Evolutionary conservation across 2,113 vertebrate species (phyloP), one percentile per base, ranked within the genome.

Genomic region (Crotalus helleri): DNA sequence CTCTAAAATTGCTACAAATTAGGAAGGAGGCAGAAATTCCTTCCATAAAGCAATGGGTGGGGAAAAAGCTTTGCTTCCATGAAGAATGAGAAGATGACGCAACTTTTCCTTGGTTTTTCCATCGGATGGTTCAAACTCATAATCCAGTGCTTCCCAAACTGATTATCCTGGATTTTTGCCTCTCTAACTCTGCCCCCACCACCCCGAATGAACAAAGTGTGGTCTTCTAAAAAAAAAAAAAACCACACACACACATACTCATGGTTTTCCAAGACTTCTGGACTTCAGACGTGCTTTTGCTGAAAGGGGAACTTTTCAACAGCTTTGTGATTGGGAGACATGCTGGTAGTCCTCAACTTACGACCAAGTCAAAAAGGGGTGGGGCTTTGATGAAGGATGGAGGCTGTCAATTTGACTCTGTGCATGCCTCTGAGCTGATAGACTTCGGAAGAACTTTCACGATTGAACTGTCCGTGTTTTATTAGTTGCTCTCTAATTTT

Each of bases 11-110:
- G 90, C 87, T 92, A 85, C 33, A 91, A 89, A 88, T 90, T 33
- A 87, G 74, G 23, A 87, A 51, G 53, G 93, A 94, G 58, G 39
- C 92, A 95, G 93, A 94, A 64, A 86, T 39, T 90, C 54, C 90
- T 88, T 93, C 93, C 90, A n/a, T 4, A 54, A 51, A 86, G 81
- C 44, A 46, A 0, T 0, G 21, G 46, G 54, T 0, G 5, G 59
- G 89, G 92, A 46, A 89, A 39, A 95, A 92, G 46, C 15, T 10
- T 0, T 3, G 90, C 44, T 90, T 90, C 59, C 19, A 19, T 58
- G 55, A 91, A 51, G 10, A 64, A 0, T 0, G 0, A 92, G 33
- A 39, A 86, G 13, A 4, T 89, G 9, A 51, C 39, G n/a, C 46
- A 81, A 89, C 3, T 7, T 64, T 6, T 44, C 26, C 54, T 33